Evolutionary conservation across 2,888 invertebrate genomes (phyloP).

Genomic region (Melieria crassipennis): DNA sequence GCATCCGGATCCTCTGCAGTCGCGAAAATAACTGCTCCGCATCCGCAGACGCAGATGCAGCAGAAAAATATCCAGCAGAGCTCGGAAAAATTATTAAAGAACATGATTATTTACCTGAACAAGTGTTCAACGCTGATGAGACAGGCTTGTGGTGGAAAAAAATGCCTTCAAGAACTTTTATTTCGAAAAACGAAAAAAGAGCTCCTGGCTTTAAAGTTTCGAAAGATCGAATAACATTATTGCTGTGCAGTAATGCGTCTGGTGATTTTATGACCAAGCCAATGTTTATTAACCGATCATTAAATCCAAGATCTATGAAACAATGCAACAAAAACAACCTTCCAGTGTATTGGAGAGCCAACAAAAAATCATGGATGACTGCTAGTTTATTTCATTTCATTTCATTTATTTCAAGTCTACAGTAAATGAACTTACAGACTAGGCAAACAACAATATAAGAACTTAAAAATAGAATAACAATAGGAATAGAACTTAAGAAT

Average conservation of each 20-base stretch:
- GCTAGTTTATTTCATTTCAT: constrained; percentile 25
- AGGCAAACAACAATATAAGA: no score
- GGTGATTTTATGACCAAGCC: constrained; percentile 43
- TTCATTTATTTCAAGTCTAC: no score
- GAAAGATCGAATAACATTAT: constrained; percentile 49
- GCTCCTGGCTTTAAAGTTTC: constrained; percentile 6
- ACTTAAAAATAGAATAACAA: no score
- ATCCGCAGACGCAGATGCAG: constrained; percentile 5
- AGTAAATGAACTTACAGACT: no score
- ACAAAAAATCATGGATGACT: constrained; percentile 44
- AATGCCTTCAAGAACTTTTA: constrained; percentile 15
- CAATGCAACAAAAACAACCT: constrained; percentile 45
- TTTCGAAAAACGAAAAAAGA: constrained; percentile 34
- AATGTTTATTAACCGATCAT: constrained; percentile 49
- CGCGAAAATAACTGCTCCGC: neutral
- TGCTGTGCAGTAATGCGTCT: constrained; percentile 51
- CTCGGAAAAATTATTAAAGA: neutral
- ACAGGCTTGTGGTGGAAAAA: constrained; percentile 17
- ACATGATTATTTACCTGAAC: neutral
- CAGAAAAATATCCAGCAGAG: constrained; percentile 2
- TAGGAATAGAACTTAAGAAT: no score
- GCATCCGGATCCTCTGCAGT: constrained; percentile 2
- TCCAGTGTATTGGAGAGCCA: constrained; percentile 49
- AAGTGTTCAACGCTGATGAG: neutral
- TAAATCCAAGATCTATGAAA: constrained; percentile 52